Evolutionary conservation across 1,140 invertebrate species (phyloP), one percentile per base, ranked within the genome.

Genomic region (Eriocheir sinensis): DNA sequence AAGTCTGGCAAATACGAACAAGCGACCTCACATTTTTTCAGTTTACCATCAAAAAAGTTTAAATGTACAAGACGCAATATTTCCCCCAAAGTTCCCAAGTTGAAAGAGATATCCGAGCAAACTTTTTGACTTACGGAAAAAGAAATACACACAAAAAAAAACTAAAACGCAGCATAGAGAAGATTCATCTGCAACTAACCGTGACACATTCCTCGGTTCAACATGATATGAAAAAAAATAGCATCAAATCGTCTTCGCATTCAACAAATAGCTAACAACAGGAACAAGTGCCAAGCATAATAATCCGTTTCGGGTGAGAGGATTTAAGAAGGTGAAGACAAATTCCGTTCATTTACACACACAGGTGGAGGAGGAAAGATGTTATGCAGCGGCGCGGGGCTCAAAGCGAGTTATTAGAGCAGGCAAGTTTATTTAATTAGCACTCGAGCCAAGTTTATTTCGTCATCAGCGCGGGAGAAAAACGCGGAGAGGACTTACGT

Each of bases 351-450:
- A 72, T 72, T 72, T 72, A 72, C 60, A n/a, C n/a, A n/a, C n/a
- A n/a, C n/a, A n/a, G n/a, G n/a, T 12, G 60, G 17, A 3, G 60
- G 3, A 72, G 27, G 1, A 21, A 72, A 72, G 60, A n/a, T 72
- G 60, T 72, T 72, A 72, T 72, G 60, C 60, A 72, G 60, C 60
- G n/a, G 60, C 60, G n/a, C n/a, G 27, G 60, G 21, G 60, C 12
- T 72, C n/a, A 48, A 48, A 8, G n/a, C 0, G 60, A 72, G 60
- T 72, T 72, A 72, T 72, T 21, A n/a, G 21, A 21, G n/a, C 60
- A 72, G 60, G 60, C n/a, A 72, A 72, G 60, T 72, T 72, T 72
- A 72, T 72, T 72, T 72, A 72, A 72, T 72, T 72, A 72, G 60
- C 21, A 72, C 60, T 72, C 60, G 60, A 72, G 60, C 21, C 60